Evolutionary conservation across 2,888 invertebrate species (phyloP), one percentile per base, ranked within the genome.

Genomic region (Exephanes ischioxanthus): DNA sequence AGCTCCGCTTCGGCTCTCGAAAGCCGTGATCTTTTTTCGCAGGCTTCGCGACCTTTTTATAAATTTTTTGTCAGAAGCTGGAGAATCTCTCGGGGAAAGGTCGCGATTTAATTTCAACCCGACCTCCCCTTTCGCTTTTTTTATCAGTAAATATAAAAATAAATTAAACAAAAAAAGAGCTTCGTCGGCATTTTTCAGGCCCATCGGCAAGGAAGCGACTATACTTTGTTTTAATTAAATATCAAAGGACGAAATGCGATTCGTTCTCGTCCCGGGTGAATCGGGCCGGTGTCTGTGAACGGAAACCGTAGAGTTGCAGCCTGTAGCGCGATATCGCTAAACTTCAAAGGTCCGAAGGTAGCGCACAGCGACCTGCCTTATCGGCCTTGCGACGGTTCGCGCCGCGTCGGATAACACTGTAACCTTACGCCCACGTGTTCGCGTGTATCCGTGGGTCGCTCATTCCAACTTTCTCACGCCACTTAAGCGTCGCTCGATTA

Each of bases 401-500:
- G 33, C 26, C 30, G 41, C 48, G 45, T 70, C 61, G 26, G 61
- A 70, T 61, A 70, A 58, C 14, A 55, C 16, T 5, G 16, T 55
- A 58, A 58, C 58, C 1, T 22, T 30, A 14, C 14, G 6, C 30
- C 2, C 30, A 1, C n/a, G 37, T 79, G 67, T 61, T 22, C 63
- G 61, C 19, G 77, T 33, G 30, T 71, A 11, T 67, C 33, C 51
- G 14, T 70, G 58, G 53, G 72, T 19, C 22, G 67, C 45, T 61
- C 53, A 61, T 79, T 22, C 55, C 45, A 41, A 22, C 58, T 83
- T 83, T 80, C 77, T 80, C 78, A 77, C 67, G 78, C 72, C 75
- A 80, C 80, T 86, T 80, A 78, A 80, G 70, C 80, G 51, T 70
- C 55, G 61, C 83, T 58, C 53, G 77, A 68, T 83, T 86, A 86